phyloP scores from a whole-genome alignment of 2,797 vertebrate genomes.

The Cryptoblepharus egeriae region DNA sequence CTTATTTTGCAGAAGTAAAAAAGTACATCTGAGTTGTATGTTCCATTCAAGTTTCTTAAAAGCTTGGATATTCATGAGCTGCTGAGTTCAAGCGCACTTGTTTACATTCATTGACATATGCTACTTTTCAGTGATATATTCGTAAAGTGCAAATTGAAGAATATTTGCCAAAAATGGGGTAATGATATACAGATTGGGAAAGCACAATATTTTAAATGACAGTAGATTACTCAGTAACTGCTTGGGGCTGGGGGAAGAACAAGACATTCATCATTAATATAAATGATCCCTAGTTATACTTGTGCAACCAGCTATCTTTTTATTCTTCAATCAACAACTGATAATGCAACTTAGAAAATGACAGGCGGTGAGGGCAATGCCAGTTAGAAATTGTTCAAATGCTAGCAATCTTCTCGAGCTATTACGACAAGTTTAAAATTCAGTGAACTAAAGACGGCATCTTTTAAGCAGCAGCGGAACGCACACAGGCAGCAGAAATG shows the following conservation, averaged over 20 bases:
- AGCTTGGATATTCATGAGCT: constrained; percentile 19
- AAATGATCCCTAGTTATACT: background rate
- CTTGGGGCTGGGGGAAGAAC: background rate
- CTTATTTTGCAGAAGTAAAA: constrained; percentile 35
- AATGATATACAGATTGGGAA: background rate
- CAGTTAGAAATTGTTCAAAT: background rate
- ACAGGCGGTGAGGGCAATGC: background rate
- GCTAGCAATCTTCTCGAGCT: constrained; percentile 6
- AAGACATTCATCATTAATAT: background rate
- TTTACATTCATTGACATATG: background rate
- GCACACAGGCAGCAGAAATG: background rate
- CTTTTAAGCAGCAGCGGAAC: background rate
- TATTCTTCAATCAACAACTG: background rate
- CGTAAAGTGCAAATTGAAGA: constrained; percentile 23
- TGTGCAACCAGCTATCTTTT: background rate
- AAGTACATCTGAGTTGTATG: constrained; percentile 28
- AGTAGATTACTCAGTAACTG: background rate
- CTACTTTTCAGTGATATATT: constrained; percentile 17
- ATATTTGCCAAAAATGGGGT: background rate
- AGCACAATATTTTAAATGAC: background rate
- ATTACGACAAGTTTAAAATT: constrained; percentile 10
- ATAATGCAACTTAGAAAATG: background rate
- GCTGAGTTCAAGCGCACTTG: background rate
- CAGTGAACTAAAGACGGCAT: constrained; percentile 2
- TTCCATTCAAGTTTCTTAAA: constrained; percentile 41